Conservation (phyloP, 1,140 invertebrate species). For the Macrostomum lignano region DNA sequence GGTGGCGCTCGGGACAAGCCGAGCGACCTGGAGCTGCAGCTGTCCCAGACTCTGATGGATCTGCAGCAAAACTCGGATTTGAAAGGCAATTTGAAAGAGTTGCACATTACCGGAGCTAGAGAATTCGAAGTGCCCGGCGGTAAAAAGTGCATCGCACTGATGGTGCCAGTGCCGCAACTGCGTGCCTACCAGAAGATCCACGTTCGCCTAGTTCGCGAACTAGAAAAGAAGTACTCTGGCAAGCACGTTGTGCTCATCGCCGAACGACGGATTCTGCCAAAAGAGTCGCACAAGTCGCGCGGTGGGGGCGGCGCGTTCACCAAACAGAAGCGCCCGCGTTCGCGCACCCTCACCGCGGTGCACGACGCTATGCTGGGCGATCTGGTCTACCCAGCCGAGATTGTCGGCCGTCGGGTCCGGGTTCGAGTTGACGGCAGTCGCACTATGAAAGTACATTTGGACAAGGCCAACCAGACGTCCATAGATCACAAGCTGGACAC, state of each 20-base stretch:
- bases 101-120: no score
- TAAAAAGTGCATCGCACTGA: conserved; percentile 56
- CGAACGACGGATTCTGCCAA: conserved; percentile 77
- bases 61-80: no score
- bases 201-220: conserved; percentile 64
- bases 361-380: conserved; percentile 89
- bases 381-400: conserved; percentile 90
- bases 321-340: conserved; percentile 87
- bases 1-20: no score
- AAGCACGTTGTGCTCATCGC: conserved; percentile 95
- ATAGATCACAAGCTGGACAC: no score
- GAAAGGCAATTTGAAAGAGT: no score
- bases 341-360: conserved; percentile 74
- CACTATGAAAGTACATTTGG: no score
- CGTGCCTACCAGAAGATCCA: conserved; percentile 92
- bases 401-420: conserved; percentile 77
- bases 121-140: conserved; percentile 9
- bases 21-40: no score
- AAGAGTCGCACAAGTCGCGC: conserved; percentile 76
- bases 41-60: no score
- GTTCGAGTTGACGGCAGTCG: conserved; percentile 77
- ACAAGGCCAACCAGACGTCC: no score
- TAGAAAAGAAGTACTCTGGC: conserved; percentile 97
- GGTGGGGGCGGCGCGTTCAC: no score
- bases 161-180: conserved; percentile 87